Evolutionary conservation across 2,113 vertebrate species (phyloP).

Genomic region (Prinia subflava): DNA sequence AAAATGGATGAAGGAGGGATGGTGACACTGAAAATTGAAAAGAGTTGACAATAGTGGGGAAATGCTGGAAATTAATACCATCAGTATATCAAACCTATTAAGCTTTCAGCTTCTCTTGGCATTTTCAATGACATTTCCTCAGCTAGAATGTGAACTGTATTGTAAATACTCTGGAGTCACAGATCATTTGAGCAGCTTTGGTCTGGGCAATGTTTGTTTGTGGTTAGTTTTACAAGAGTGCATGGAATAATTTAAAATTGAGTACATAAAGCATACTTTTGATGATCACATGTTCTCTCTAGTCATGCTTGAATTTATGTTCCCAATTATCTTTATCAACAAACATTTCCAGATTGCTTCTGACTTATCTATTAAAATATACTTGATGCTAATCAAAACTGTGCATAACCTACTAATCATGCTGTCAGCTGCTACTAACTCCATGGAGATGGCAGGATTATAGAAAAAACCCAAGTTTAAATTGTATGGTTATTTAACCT

Average conservation of each 20-base stretch:
- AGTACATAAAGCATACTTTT: background rate
- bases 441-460: background rate
- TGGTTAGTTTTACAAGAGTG: background rate
- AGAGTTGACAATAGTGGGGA: background rate
- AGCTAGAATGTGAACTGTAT: background rate
- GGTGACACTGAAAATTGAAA: background rate
- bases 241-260: background rate
- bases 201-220: background rate
- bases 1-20: background rate
- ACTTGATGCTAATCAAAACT: background rate
- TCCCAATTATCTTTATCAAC: constrained; percentile 6
- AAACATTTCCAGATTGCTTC: constrained; percentile 42
- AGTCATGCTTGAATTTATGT: background rate
- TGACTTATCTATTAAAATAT: constrained; percentile 24
- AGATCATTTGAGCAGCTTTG: background rate
- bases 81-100: background rate
- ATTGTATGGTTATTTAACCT: background rate
- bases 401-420: background rate
- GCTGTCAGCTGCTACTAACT: background rate
- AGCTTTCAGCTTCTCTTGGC: background rate
- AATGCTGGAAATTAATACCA: background rate
- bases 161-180: background rate
- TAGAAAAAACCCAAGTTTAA: background rate
- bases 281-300: background rate
- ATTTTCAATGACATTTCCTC: background rate